A percentile compares a stretch with the other conserved stretches of the same genome.
Conservation (phyloP, 2,797 vertebrate genomes). For the Oophaga sylvatica region DNA sequence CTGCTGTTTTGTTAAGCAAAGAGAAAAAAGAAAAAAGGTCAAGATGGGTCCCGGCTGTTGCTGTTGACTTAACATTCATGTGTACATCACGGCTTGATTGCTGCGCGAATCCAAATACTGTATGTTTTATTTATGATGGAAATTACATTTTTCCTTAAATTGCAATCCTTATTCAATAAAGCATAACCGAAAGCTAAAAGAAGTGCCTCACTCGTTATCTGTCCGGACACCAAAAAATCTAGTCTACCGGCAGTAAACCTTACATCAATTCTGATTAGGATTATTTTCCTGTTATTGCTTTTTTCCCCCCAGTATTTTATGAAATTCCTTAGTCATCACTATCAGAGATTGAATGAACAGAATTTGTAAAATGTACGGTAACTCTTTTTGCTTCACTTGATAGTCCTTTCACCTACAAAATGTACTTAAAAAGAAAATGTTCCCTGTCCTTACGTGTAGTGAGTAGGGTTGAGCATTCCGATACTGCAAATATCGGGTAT, state of each 20-base stretch:
- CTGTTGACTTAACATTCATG: conserved; percentile 45
- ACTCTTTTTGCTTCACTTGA: too few relatives aligned
- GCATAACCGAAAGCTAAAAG: neutral
- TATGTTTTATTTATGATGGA: conserved; percentile 51
- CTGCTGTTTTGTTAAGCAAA: conserved; percentile 6
- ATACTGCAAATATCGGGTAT: too few relatives aligned
- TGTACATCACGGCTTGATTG: conserved; percentile 44
- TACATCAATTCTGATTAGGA: neutral
- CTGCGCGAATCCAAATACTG: conserved; percentile 40
- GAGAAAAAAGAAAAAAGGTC: conserved; percentile 26
- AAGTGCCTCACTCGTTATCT: neutral
- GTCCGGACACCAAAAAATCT: neutral
- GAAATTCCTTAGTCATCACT: neutral
- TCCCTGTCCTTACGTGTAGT: too few relatives aligned
- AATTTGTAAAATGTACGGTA: neutral
- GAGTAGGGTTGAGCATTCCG: too few relatives aligned
- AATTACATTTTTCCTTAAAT: conserved; percentile 29
- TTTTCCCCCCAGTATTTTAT: neutral
- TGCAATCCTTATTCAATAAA: neutral
- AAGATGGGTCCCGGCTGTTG: conserved; percentile 4
- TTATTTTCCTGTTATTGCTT: neutral
- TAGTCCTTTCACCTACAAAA: too few relatives aligned
- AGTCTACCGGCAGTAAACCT: neutral
- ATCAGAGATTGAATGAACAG: neutral
- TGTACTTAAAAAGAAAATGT: too few relatives aligned